Conservation (phyloP, 2,797 vertebrate species). For the Chelonia mydas region DNA sequence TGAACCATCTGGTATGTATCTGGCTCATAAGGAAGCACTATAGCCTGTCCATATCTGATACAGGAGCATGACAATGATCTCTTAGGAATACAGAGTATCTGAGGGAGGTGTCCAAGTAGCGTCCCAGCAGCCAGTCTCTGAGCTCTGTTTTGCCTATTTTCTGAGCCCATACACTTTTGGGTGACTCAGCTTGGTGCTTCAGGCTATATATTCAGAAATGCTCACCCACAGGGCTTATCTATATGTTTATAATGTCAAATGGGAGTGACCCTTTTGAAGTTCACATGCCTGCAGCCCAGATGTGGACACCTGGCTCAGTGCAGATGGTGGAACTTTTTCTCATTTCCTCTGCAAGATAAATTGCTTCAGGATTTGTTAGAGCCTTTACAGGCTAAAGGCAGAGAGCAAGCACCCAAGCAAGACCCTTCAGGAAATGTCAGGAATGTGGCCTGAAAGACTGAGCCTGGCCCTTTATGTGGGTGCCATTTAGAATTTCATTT, state of each 20-base stretch:
- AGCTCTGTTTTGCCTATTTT: neutral
- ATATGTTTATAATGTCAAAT: neutral
- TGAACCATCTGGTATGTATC: neutral
- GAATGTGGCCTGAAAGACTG: neutral
- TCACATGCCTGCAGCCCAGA: conserved; percentile 44
- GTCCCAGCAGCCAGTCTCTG: neutral
- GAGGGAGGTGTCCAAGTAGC: neutral
- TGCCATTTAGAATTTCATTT: neutral
- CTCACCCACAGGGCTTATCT: neutral
- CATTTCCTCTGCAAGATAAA: conserved; percentile 59
- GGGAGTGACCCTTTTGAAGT: neutral
- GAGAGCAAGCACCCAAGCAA: neutral
- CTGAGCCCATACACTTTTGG: neutral
- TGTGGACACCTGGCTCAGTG: conserved; percentile 9
- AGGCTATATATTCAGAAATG: neutral
- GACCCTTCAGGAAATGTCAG: neutral
- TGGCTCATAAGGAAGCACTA: neutral
- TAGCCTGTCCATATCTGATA: neutral
- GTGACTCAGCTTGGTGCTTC: neutral
- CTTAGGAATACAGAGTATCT: neutral
- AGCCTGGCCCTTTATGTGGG: neutral
- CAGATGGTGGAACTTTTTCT: conserved; percentile 8
- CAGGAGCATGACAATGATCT: neutral
- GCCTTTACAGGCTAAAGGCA: neutral
- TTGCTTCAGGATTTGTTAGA: conserved; percentile 35